Percentiles rank a stretch among this genome's conserved stretches.
These are phyloP conservation scores for Argynnis bischoffii DNA, from an alignment of 2,888 invertebrate genomes.

Conservation along the genomic window DNA sequence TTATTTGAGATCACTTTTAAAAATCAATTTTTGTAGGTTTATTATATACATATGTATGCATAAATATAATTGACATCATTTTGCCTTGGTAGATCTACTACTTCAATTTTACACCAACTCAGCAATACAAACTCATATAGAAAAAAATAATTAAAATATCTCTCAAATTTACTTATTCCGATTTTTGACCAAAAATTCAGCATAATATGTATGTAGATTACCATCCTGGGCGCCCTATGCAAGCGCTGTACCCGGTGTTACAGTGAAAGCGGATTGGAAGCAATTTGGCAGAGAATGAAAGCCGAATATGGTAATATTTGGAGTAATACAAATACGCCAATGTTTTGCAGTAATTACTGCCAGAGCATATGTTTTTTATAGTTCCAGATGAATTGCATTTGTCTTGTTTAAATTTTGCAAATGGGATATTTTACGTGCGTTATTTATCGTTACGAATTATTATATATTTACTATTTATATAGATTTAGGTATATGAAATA, in stretches of 20 bases:
- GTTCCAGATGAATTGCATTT: constrained; percentile 9
- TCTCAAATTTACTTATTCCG: constrained; percentile 5
- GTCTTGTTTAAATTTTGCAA: constrained; percentile 14
- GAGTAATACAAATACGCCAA: constrained; percentile 28
- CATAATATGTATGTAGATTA: constrained; percentile 20
- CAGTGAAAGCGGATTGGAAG: constrained; percentile 26
- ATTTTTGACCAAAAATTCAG: constrained; percentile 8
- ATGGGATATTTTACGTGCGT: constrained; percentile 2
- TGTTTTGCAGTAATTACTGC: constrained; percentile 24
- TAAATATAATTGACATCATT: too few relatives aligned
- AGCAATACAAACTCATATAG: too few relatives aligned
- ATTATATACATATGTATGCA: too few relatives aligned
- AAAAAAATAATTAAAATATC: constrained; percentile 13
- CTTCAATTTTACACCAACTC: too few relatives aligned
- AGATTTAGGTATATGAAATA: too few relatives aligned
- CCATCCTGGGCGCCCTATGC: constrained; percentile 6
- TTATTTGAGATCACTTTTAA: too few relatives aligned
- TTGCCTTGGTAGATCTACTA: too few relatives aligned
- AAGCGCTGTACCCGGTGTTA: constrained; percentile 18
- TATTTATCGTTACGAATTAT: not conserved
- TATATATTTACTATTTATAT: too few relatives aligned
- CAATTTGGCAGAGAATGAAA: constrained; percentile 29
- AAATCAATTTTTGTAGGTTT: too few relatives aligned
- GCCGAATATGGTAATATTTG: constrained; percentile 29
- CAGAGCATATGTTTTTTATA: constrained; percentile 17